Evolutionary conservation across 2,888 invertebrate genomes (phyloP), one percentile per base, ranked within the genome.

Genomic region (Andricus curvator): DNA sequence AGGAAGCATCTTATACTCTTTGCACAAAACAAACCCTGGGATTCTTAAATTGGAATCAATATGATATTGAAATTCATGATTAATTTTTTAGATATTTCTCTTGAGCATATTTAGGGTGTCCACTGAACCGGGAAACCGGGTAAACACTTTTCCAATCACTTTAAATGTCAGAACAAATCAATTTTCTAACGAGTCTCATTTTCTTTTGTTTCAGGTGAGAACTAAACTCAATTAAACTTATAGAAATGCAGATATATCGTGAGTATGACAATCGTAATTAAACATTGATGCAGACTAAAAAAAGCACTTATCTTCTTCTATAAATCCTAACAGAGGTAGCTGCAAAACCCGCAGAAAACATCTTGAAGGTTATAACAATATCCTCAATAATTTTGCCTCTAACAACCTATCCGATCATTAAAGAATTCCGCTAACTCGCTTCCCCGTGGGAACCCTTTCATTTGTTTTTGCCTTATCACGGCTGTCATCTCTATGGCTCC

Each of bases 341-440:
- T n/a, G 22, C 41, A 67, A n/a, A n/a, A 37, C 17, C 13, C 17
- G 25, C 33, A 9, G 56, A 56, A 56, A 56, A 56, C 1, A 15
- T 62, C 17, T 13, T 67, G 5, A 33, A 74, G 33, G 51, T 37
- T 37, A 37, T 74, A 20, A 74, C 56, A 29, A n/a, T 33, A 74
- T 74, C 74, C 74, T 74, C 20, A 25, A 48, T 48, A 68, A n/a
- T 68, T 37, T 25, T 44, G 56, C 29, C n/a, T 62, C 62, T 62
- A 62, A 62, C 51, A 56, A 68, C n/a, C 29, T 56, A 74, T 25
- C 51, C 33, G 48, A 48, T 74, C 48, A 74, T 74, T 74, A 74
- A n/a, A 56, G 56, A 74, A 33, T 74, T 74, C 74, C 74, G 56
- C 74, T 56, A 74, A 74, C 74, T 74, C n/a, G 74, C 56, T 74